phyloP scores from a whole-genome alignment of 2,797 vertebrate species.

The Catamblyrhynchus diadema region DNA sequence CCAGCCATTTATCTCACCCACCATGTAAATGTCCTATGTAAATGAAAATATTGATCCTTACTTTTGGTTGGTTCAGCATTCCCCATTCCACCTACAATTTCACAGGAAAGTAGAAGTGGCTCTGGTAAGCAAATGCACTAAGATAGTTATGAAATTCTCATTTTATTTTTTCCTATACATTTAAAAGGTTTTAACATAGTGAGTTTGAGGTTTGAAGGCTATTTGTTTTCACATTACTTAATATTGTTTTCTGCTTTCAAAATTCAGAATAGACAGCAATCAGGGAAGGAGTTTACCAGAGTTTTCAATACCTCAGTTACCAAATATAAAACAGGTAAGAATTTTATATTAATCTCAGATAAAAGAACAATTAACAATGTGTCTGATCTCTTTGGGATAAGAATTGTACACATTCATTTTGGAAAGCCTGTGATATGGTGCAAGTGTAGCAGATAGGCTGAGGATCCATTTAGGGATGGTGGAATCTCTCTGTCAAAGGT shows the following conservation, averaged over 20 bases:
- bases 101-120: background rate
- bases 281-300: background rate
- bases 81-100: background rate
- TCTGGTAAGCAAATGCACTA: background rate
- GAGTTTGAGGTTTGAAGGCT: background rate
- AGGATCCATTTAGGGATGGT: background rate
- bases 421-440: background rate
- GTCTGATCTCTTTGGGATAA: background rate
- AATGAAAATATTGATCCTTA: conserved; percentile 47
- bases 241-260: background rate
- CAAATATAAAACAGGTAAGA: background rate
- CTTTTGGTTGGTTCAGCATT: background rate
- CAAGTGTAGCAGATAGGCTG: background rate
- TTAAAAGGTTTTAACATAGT: background rate
- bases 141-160: background rate
- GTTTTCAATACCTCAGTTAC: background rate
- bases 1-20: conserved; percentile 9
- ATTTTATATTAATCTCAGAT: background rate
- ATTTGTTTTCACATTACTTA: background rate
- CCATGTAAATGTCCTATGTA: conserved; percentile 13
- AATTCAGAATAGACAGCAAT: background rate
- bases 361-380: background rate
- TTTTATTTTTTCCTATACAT: background rate
- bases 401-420: background rate
- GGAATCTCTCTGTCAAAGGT: background rate